Conservation (phyloP, 1,140 invertebrate species). For the Drosophila pseudoananassae region DNA sequence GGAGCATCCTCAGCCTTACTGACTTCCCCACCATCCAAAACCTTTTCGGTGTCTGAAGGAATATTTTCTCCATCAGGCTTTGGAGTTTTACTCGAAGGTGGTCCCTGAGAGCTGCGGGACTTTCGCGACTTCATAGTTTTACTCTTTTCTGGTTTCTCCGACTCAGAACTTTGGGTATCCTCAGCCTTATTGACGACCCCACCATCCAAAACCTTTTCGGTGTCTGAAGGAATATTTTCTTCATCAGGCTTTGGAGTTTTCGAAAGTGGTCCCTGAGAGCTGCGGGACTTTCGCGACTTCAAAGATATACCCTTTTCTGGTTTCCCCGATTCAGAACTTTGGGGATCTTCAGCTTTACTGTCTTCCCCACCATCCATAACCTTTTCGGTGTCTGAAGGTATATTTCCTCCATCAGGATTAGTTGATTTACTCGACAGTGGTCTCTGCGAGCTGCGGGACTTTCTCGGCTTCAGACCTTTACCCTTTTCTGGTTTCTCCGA, state of each 20-base stretch:
- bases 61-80: neutral
- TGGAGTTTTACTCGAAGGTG: too few species aligned
- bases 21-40: neutral
- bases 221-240: neutral
- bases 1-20: too few species aligned
- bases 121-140: too few species aligned
- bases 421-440: too few species aligned
- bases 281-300: neutral
- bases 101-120: neutral
- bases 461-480: neutral
- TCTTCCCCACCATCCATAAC: neutral
- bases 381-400: neutral
- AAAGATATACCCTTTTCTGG: neutral
- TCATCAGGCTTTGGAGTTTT: neutral
- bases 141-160: too few species aligned
- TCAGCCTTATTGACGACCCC: too few species aligned
- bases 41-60: neutral
- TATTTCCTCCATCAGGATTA: neutral
- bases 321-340: conserved; percentile 3
- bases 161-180: too few species aligned
- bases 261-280: too few species aligned
- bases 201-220: neutral
- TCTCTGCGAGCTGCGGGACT: neutral
- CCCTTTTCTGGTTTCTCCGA: neutral
- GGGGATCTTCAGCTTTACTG: too few species aligned